Evolutionary conservation across 2,113 vertebrate genomes (phyloP), one percentile per base, ranked within the genome.

Genomic region (Dasyprocta punctata): DNA sequence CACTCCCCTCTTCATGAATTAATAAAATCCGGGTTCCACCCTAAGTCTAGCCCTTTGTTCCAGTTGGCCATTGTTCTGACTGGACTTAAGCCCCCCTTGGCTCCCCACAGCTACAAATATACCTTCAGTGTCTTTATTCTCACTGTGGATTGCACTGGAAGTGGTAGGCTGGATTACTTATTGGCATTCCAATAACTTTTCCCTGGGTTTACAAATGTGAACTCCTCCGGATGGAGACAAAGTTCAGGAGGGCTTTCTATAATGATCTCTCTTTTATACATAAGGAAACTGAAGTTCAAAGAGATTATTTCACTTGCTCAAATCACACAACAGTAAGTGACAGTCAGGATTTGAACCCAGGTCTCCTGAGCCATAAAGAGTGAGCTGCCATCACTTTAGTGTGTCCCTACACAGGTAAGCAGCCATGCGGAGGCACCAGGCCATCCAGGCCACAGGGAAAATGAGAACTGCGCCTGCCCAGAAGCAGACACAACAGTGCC

Each of bases 401-500:
- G 2, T 0, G 30, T 28, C 69, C 54, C 13, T 16, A 13, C 3
- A 14, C 33, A 7, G 49, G 52, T 14, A 41, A n/a, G 9, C 28
- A 19, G 5, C 65, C n/a, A 13, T 7, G 12, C 20, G 0, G 20
- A 41, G 26, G 11, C 20, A 26, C 60, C 0, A 0, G 69, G 17
- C 38, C 38, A 2, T 1, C 41, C n/a, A 0, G 83, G 58, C 52
- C 13, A 26, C 60, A 17, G 10, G 69, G 52, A 54, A 63, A 44
- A 47, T 0, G 5, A 38, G 20, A 44, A 65, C 7, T 36, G 2
- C 0, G 12, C 60, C 52, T 12, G 33, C 20, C 54, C 69, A 4
- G 13, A 81, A 52, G 33, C 0, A 30, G 38, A 58, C 1, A 0
- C 24, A 22, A 58, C 6, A 4, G 1, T 0, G 10, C 24, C 0